Evolutionary conservation across 2,888 invertebrate species (phyloP).

Genomic region (Parelbella ahira): DNA sequence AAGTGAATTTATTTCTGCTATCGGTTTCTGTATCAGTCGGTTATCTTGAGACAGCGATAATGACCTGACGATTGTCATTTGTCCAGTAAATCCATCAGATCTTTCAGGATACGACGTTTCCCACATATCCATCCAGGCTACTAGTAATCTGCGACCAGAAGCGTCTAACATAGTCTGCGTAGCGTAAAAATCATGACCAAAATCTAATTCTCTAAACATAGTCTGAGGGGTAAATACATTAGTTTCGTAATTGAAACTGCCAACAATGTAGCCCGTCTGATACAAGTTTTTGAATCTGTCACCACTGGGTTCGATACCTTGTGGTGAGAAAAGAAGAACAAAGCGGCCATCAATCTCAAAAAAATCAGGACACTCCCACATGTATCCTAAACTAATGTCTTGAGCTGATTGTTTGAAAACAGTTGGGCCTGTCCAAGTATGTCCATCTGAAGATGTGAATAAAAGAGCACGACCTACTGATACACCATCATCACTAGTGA

Average conservation of each 20-base stretch:
- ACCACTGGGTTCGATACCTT: conserved; percentile 55
- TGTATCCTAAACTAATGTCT: conserved; percentile 62
- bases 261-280: conserved; percentile 68
- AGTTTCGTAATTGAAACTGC: conserved; percentile 54
- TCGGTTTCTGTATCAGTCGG: conserved; percentile 49
- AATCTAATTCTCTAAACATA: conserved; percentile 54
- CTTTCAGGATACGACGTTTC: conserved; percentile 57
- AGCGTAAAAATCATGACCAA: conserved; percentile 70
- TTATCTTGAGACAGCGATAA: conserved; percentile 44
- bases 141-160: conserved; percentile 44
- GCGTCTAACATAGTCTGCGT: conserved; percentile 56
- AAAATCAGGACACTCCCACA: conserved; percentile 79
- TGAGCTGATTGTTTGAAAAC: no score
- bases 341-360: conserved; percentile 56
- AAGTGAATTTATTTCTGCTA: conserved; percentile 37
- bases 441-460: conserved; percentile 53
- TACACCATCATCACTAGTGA: conserved; percentile 32
- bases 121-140: conserved; percentile 74
- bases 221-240: conserved; percentile 43
- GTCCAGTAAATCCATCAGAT: conserved; percentile 60
- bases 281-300: conserved; percentile 56
- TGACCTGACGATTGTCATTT: conserved; percentile 56
- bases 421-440: conserved; percentile 53
- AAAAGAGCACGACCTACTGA: conserved; percentile 54
- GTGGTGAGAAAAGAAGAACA: conserved; percentile 65